Conservation (phyloP, 92 coral and sea anemone species). For the Parazoanthus atlanticus region DNA sequence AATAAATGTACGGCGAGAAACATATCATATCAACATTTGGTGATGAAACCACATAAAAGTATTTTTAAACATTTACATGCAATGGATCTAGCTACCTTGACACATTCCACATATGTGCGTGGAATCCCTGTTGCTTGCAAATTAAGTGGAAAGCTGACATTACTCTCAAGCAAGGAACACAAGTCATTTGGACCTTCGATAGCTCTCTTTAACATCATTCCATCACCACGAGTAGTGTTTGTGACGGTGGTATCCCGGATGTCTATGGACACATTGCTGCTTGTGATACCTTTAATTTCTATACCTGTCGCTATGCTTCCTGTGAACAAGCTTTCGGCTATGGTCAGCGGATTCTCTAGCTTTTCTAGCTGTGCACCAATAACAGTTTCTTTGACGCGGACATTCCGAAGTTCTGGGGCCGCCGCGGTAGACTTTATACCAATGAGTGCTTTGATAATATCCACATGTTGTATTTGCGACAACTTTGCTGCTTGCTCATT, state of each 20-base stretch:
- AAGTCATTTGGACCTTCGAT: too few species aligned
- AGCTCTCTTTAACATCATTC: too few species aligned
- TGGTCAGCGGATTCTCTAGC: constrained; percentile 48
- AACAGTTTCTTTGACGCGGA: constrained; percentile 35
- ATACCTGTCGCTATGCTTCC: constrained; percentile 51
- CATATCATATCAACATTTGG: too few species aligned
- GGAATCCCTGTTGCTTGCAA: too few species aligned
- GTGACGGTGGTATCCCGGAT: constrained; percentile 50
- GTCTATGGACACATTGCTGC: constrained; percentile 5
- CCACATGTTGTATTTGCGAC: constrained; percentile 44
- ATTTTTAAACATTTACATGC: too few species aligned
- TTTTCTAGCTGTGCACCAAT: constrained; percentile 43
- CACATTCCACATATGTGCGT: too few species aligned
- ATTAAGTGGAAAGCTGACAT: too few species aligned
- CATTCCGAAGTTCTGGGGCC: constrained; percentile 54
- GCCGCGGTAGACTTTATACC: constrained; percentile 43
- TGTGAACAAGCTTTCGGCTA: constrained; percentile 41
- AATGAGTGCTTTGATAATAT: constrained; percentile 54
- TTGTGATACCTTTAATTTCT: constrained; percentile 23
- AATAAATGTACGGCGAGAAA: too few species aligned
- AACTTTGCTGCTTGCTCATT: constrained; percentile 34
- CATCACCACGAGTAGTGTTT: too few species aligned
- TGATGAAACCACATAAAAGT: too few species aligned
- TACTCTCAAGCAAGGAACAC: too few species aligned
- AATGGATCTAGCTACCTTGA: too few species aligned